Evolutionary conservation across 2,888 invertebrate species (phyloP), one percentile per base, ranked within the genome.

Genomic region (Hermodice carunculata): DNA sequence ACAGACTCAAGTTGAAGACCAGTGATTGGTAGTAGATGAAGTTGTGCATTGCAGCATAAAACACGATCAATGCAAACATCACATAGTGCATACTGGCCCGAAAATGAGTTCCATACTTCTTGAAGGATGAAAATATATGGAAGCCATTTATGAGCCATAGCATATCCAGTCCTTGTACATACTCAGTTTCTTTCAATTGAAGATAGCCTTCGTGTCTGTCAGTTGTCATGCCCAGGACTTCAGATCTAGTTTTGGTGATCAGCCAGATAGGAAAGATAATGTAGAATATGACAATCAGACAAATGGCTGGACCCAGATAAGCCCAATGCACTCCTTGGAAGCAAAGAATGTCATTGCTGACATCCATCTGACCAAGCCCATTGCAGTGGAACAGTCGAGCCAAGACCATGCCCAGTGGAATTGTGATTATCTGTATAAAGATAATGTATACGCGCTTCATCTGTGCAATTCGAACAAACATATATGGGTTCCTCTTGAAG

Each of bases 101-200:
- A 69, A 76, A 78, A 66, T 77, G 78, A 14, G 76, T 64, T 4
- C 77, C 81, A n/a, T 72, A 67, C 51, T 76, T 73, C 29, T 71
- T 73, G 70, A 80, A 83, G 0, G 83, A 82, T 3, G 82, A 79
- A 61, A 82, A 83, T 5, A 81, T 66, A 69, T 79, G 78, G 64
- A 78, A 79, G 46, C 77, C 73, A 32, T 73, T 75, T 31, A 77
- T 71, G 17, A 79, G 67, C 78, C 80, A 83, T n/a, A 76, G 60
- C 54, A 78, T 69, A 59, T 83, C 81, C 42, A 83, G 66, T 26
- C 82, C 82, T 26, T 81, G 75, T 62, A 80, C 76, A 61, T 81
- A 83, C 57, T 83, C 82, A 17, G 76, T 76, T 70, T 83, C 82
- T 61, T 82, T 82, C 61, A 83, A 66, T 46, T 81, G 76, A n/a